Conservation (phyloP, 2,113 vertebrate genomes). For the Leptodactylus fuscus region DNA sequence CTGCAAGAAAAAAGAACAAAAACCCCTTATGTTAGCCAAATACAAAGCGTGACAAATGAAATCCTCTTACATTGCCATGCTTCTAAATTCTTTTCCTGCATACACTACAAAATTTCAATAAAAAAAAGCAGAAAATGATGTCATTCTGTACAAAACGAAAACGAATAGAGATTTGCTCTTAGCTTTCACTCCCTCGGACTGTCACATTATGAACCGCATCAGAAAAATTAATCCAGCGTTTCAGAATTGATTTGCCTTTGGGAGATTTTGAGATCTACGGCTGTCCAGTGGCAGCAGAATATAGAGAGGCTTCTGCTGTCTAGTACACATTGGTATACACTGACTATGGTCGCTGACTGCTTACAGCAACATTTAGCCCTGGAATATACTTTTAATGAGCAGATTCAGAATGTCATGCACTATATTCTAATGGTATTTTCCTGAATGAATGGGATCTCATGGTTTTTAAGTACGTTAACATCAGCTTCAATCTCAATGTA, state of each 20-base stretch:
- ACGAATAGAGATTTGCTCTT: neutral
- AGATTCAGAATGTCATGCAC: neutral
- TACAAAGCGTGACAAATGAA: neutral
- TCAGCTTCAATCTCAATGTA: neutral
- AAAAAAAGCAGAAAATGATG: neutral
- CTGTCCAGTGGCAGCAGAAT: conserved; percentile 2
- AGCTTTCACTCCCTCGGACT: conserved; percentile 2
- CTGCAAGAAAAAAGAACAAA: neutral
- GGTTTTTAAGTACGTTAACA: neutral
- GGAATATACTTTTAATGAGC: neutral
- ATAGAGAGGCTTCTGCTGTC: neutral
- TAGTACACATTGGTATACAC: neutral
- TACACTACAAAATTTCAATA: neutral
- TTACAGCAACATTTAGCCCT: conserved; percentile 12
- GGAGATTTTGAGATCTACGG: conserved; percentile 15
- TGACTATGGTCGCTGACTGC: neutral
- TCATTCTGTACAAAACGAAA: conserved; percentile 4
- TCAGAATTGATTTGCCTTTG: conserved; percentile 27
- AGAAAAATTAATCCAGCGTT: conserved; percentile 34
- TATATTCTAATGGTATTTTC: neutral
- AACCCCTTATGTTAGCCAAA: conserved; percentile 4
- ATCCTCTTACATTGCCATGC: neutral
- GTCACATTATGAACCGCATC: conserved; percentile 27
- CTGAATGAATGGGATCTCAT: neutral
- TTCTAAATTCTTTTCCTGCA: conserved; percentile 20